phyloP scores from a whole-genome alignment of 2,888 invertebrate genomes.

The Chloromyia formosa region DNA sequence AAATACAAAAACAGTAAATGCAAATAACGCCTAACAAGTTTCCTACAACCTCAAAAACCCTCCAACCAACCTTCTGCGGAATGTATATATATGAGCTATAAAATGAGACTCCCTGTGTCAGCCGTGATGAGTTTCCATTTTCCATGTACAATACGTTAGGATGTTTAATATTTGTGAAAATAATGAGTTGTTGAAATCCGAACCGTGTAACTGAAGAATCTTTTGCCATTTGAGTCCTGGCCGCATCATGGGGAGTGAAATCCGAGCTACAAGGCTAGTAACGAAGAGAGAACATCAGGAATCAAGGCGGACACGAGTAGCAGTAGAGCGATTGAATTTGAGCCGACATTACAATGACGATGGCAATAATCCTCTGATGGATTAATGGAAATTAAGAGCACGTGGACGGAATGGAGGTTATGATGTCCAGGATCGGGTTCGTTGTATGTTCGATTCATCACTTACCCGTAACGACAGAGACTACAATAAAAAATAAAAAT shows the following conservation, averaged over 20 bases:
- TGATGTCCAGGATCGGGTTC: conserved; percentile 53
- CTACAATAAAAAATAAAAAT: too few species aligned
- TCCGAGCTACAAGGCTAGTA: conserved; percentile 5
- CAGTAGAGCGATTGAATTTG: conserved; percentile 20
- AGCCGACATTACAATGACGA: conserved; percentile 28
- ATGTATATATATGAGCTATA: too few species aligned
- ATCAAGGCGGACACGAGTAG: conserved; percentile 6
- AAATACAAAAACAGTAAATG: too few species aligned
- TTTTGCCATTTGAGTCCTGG: conserved; percentile 51
- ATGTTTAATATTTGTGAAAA: conserved; percentile 52
- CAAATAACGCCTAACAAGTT: too few species aligned
- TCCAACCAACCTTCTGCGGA: too few species aligned
- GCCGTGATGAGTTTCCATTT: conserved; percentile 29
- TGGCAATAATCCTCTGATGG: conserved; percentile 29
- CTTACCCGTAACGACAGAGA: too few species aligned
- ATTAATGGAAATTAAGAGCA: conserved; percentile 21
- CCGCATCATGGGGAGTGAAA: conserved; percentile 38
- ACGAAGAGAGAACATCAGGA: conserved; percentile 18
- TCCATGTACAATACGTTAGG: conserved; percentile 44
- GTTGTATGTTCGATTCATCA: too few species aligned
- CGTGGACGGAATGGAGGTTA: conserved; percentile 38
- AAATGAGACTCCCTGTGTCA: background rate
- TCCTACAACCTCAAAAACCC: too few species aligned
- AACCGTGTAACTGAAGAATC: conserved; percentile 46
- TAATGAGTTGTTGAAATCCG: conserved; percentile 47